Evolutionary conservation across 2,888 invertebrate genomes (phyloP).

Genomic region (Drosophila putrida): DNA sequence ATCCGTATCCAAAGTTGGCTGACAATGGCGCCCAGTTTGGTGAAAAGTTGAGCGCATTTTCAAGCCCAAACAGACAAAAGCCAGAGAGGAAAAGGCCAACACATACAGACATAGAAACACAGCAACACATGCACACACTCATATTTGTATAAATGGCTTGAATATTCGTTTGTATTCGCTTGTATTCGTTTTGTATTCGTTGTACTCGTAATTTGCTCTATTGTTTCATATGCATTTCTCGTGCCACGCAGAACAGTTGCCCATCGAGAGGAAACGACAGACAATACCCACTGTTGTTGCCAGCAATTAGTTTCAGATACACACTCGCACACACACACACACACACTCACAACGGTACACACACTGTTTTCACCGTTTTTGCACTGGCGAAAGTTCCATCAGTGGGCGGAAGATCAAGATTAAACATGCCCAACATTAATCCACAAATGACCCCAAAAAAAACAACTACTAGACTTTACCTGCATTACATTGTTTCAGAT

Average conservation of each 20-base stretch:
- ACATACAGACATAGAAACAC: conserved; percentile 13
- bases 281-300: conserved; percentile 54
- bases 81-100: conserved; percentile 29
- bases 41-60: conserved; percentile 68
- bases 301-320: conserved; percentile 62
- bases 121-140: conserved; percentile 15
- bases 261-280: conserved; percentile 51
- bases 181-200: conserved; percentile 9
- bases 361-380: conserved; percentile 43
- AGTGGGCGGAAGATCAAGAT: conserved; percentile 44
- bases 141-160: conserved; percentile 1
- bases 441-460: conserved; percentile 21
- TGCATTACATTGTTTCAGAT: not conserved
- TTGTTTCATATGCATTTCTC: conserved; percentile 65
- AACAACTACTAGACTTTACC: conserved; percentile 8
- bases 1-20: conserved; percentile 60
- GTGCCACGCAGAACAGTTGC: conserved; percentile 40
- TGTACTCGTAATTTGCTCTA: conserved; percentile 49
- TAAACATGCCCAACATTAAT: conserved; percentile 40
- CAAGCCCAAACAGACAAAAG: conserved; percentile 43
- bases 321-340: conserved; percentile 25
- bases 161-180: conserved; percentile 12
- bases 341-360: conserved; percentile 22
- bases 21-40: conserved; percentile 66
- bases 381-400: conserved; percentile 56